A percentile compares a stretch with the other conserved stretches of the same genome.
Conservation (phyloP, 2,113 vertebrate genomes). For the Stigmatopora argus region DNA sequence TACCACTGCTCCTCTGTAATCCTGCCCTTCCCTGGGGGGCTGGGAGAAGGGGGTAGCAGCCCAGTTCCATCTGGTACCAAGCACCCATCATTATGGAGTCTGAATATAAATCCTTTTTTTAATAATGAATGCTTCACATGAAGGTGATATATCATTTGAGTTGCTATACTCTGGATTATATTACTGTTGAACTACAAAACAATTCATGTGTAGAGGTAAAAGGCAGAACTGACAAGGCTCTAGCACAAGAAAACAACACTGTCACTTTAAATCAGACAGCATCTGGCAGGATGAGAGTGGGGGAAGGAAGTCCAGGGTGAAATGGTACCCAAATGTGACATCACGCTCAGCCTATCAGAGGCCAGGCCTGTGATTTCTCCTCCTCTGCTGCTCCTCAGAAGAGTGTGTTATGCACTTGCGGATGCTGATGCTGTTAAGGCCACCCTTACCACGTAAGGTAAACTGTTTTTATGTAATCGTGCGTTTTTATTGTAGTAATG, state of each 20-base stretch:
- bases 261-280: conserved; percentile 59
- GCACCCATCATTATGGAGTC: conserved; percentile 30
- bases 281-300: conserved; percentile 40
- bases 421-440: conserved; percentile 33
- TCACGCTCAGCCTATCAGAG: conserved; percentile 55
- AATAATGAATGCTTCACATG: background rate
- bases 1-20: conserved; percentile 27
- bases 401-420: conserved; percentile 28
- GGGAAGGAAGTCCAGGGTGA: conserved; percentile 27
- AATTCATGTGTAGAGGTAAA: conserved; percentile 2
- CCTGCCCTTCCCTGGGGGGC: conserved; percentile 39
- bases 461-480: background rate
- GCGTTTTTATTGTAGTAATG: background rate
- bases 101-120: background rate
- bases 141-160: background rate
- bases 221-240: conserved; percentile 17
- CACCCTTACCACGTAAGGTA: conserved; percentile 45
- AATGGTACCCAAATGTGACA: conserved; percentile 61
- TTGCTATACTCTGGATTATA: background rate
- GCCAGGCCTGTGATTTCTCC: conserved; percentile 23
- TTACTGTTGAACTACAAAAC: background rate
- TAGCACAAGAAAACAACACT: conserved; percentile 44
- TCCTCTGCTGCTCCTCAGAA: conserved; percentile 34
- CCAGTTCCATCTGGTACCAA: conserved; percentile 59
- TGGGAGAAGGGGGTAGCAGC: conserved; percentile 35